A percentile compares a stretch with the other conserved stretches of the same genome.
phyloP scores from a whole-genome alignment of 1,140 invertebrate genomes.

The Lithobius niger region DNA sequence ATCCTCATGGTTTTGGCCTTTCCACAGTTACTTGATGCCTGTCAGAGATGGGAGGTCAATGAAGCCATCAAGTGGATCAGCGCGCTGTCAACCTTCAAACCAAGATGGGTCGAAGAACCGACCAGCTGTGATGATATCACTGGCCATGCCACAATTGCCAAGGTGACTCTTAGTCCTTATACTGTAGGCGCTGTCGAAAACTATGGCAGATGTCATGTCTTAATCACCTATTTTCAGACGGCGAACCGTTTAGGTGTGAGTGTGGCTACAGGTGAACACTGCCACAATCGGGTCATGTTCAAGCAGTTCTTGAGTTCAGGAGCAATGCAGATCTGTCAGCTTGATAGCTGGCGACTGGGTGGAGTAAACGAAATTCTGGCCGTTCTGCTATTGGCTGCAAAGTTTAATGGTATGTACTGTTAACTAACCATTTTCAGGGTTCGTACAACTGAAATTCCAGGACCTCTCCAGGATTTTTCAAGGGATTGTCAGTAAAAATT shows the following conservation, averaged over 20 bases:
- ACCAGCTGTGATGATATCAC: conserved; percentile 81
- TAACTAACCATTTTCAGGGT: too few relatives aligned
- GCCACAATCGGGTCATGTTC: conserved; percentile 79
- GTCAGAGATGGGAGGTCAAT: conserved; percentile 77
- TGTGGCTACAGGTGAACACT: conserved; percentile 84
- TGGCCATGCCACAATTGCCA: conserved; percentile 60
- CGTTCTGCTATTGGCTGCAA: conserved; percentile 73
- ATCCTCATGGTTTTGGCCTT: too few relatives aligned
- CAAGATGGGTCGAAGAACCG: conserved; percentile 84
- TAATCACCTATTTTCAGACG: too few relatives aligned
- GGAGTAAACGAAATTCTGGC: conserved; percentile 81
- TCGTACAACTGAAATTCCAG: too few relatives aligned
- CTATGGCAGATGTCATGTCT: too few relatives aligned
- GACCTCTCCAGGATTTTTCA: too few relatives aligned
- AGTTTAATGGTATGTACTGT: conserved; percentile 36
- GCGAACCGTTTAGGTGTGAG: conserved; percentile 54
- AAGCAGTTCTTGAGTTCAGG: conserved; percentile 72
- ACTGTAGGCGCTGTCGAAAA: too few relatives aligned
- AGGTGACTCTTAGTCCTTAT: too few relatives aligned
- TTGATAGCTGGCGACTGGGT: conserved; percentile 73
- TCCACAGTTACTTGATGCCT: conserved; percentile 80
- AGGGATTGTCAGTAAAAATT: too few relatives aligned
- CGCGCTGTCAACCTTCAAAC: conserved; percentile 52
- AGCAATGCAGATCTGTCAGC: conserved; percentile 75
- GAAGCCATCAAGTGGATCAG: conserved; percentile 78